Conservation (phyloP, 2,888 invertebrate genomes). For the Pogonocherus hispidulus region DNA sequence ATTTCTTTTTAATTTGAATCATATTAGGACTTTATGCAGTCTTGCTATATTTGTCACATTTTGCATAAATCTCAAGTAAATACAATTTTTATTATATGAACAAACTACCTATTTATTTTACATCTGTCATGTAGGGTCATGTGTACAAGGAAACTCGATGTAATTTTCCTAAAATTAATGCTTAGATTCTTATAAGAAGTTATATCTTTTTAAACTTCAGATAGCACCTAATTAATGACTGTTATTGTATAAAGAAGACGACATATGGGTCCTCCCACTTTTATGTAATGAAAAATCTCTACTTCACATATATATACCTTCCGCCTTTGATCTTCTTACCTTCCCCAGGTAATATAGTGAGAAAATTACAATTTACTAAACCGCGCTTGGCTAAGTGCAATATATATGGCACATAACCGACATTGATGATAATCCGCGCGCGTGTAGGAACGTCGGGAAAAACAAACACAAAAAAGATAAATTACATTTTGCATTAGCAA, state of each 20-base stretch:
- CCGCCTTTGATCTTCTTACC: constrained; percentile 9
- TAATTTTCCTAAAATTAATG: too few species aligned
- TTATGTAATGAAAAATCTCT: constrained; percentile 11
- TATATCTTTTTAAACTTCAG: too few species aligned
- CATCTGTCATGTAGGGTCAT: too few species aligned
- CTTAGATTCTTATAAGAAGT: too few species aligned
- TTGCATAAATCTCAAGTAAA: too few species aligned
- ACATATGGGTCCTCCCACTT: not conserved
- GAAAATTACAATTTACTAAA: constrained; percentile 42
- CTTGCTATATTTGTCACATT: too few species aligned
- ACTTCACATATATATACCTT: constrained; percentile 18
- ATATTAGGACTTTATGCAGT: too few species aligned
- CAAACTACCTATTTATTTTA: too few species aligned
- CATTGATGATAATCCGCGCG: constrained; percentile 45
- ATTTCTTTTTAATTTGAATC: too few species aligned
- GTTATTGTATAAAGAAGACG: not conserved
- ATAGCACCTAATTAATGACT: too few species aligned
- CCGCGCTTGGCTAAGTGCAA: constrained; percentile 38
- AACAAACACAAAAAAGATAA: constrained; percentile 47
- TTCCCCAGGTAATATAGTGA: constrained; percentile 15
- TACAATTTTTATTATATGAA: too few species aligned
- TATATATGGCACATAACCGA: constrained; percentile 45
- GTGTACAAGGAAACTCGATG: too few species aligned
- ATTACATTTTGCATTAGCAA: constrained; percentile 45
- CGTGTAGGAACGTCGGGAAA: constrained; percentile 40